phyloP scores from a whole-genome alignment of 2,113 vertebrate genomes.

The Corythaeola cristata region DNA sequence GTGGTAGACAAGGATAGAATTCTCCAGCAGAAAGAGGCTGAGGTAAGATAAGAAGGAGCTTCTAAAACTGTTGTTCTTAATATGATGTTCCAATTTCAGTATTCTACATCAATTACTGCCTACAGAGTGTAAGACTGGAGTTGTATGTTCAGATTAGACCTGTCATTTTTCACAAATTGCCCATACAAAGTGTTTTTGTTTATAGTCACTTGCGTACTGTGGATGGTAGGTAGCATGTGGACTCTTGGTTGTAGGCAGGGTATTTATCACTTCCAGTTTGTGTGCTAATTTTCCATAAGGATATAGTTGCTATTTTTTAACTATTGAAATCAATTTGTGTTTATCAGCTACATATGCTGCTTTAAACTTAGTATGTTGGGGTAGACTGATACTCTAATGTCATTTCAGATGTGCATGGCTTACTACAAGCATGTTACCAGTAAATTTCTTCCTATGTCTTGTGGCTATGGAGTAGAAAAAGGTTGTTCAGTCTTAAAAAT shows the following conservation, averaged over 20 bases:
- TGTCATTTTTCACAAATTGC: background rate
- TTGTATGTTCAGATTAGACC: background rate
- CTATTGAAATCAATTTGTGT: background rate
- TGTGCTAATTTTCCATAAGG: background rate
- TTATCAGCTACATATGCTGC: background rate
- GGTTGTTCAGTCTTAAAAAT: background rate
- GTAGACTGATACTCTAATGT: background rate
- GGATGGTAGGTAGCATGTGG: background rate
- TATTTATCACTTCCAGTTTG: background rate
- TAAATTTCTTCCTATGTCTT: background rate
- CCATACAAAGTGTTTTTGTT: background rate
- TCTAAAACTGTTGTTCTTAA: background rate
- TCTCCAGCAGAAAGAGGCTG: conserved; percentile 90
- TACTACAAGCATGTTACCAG: background rate
- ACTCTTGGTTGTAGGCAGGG: background rate
- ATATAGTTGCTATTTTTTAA: background rate
- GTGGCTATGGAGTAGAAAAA: background rate
- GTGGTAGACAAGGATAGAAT: conserved; percentile 93
- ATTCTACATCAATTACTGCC: background rate
- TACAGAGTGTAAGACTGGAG: background rate
- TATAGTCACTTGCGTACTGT: background rate
- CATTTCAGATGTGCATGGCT: background rate
- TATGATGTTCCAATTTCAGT: background rate
- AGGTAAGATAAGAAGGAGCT: conserved; percentile 79
- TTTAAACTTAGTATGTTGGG: background rate